Evolutionary conservation across 23 tunicate species (phyloP), one percentile per base, ranked within the genome.

Genomic region (Phallusia fumigata): DNA sequence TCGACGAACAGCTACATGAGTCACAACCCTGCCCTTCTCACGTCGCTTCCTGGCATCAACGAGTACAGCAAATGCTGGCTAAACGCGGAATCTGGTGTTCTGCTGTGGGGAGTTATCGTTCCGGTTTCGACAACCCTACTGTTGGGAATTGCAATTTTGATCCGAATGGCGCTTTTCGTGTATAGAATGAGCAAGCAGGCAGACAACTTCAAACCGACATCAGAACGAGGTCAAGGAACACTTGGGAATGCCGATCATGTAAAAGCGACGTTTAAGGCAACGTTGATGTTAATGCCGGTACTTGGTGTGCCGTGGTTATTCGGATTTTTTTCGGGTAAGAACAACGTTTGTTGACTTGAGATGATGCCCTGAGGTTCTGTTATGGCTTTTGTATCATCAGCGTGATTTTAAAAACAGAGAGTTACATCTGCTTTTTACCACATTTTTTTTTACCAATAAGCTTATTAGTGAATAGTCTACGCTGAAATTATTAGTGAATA

Each of bases 281-380:
- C 65, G 0, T 8, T 75, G 36, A 65, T 83, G 13, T 64, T 83
- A 18, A 18, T 83, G 73, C 86, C 86, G 3, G 86, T 83, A 31
- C 86, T 83, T 21, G 86, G 86, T 2, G 33, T 83, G 5, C 86
- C 86, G 19, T 83, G 86, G 86, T 10, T 83, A 44, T 36, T 83
- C 26, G 86, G 86, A 36, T 83, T 83, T 83, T 83, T 83, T 35
- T 73, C 86, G 36, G 80, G 86, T 83, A 28, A n/a, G 86, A 40
- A 10, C 47, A 40, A 40, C 10, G 10, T 40, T 5, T 3, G 5
- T 40, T 40, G 47, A 10, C 47, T 40, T n/a, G n/a, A n/a, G n/a
- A n/a, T n/a, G n/a, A n/a, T n/a, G n/a, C n/a, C n/a, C n/a, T n/a
- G n/a, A n/a, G n/a, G n/a, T n/a, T n/a, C n/a, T n/a, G n/a, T n/a